These are phyloP conservation scores for Alloscopus bannaensis DNA, from an alignment of 2,888 invertebrate species.

Conservation along the genomic window DNA sequence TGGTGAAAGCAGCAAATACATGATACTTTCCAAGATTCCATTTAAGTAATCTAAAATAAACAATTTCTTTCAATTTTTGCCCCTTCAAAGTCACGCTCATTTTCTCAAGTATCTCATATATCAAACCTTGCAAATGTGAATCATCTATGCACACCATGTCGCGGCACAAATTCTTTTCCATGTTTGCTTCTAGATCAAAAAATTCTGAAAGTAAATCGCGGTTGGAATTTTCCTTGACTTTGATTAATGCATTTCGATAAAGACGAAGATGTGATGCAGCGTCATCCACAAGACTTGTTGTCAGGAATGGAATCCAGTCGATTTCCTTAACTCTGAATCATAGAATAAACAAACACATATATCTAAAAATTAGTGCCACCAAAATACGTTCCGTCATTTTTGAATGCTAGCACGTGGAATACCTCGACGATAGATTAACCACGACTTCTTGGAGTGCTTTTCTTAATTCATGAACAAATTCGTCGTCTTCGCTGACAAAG, in stretches of 20 bases:
- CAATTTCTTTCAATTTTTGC: background rate
- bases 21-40: conserved; percentile 87
- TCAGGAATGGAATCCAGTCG: conserved; percentile 92
- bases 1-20: conserved; percentile 88
- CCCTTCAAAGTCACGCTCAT: background rate
- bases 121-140: conserved; percentile 77
- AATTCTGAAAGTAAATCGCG: conserved; percentile 84
- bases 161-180: conserved; percentile 88
- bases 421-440: conserved; percentile 84
- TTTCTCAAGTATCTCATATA: background rate
- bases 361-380: background rate
- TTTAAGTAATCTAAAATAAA: conserved; percentile 83
- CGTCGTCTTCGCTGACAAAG: conserved; percentile 81
- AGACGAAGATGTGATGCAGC: conserved; percentile 91
- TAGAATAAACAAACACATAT: background rate
- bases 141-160: conserved; percentile 86
- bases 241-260: conserved; percentile 85
- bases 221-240: conserved; percentile 74
- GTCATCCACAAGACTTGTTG: conserved; percentile 91
- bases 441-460: conserved; percentile 84
- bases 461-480: conserved; percentile 84
- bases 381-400: no score
- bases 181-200: conserved; percentile 91
- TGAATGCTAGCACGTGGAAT: no score
- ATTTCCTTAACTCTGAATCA: conserved; percentile 83